These are phyloP conservation scores for Microctonus aethiopoides DNA, from an alignment of 2,888 invertebrate genomes.

Conservation along the genomic window DNA sequence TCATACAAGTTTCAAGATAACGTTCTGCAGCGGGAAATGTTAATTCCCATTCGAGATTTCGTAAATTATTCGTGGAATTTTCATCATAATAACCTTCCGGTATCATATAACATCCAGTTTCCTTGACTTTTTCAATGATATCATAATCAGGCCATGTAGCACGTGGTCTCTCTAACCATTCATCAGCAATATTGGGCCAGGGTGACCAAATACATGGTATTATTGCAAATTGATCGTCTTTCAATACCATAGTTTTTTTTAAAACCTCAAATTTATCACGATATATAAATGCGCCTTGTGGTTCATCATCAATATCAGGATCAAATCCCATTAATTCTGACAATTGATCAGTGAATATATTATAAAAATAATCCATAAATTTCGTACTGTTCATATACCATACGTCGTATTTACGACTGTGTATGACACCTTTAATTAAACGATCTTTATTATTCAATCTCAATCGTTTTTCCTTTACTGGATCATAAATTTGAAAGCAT, in stretches of 20 bases:
- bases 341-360: constrained; percentile 73
- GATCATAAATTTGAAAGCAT: constrained; percentile 59
- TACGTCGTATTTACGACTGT: constrained; percentile 53
- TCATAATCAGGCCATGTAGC: constrained; percentile 77
- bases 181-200: constrained; percentile 80
- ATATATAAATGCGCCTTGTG: constrained; percentile 76
- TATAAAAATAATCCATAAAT: constrained; percentile 78
- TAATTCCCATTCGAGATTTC: constrained; percentile 82
- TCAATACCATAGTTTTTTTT: constrained; percentile 52
- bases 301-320: constrained; percentile 47
- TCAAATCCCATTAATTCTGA: constrained; percentile 72
- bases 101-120: constrained; percentile 76
- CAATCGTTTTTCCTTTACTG: constrained; percentile 44
- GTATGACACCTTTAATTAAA: constrained; percentile 50
- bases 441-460: constrained; percentile 52
- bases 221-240: constrained; percentile 72
- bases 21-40: constrained; percentile 82
- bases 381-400: constrained; percentile 72
- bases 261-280: constrained; percentile 69
- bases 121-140: constrained; percentile 75
- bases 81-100: constrained; percentile 74
- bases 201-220: constrained; percentile 77
- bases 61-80: constrained; percentile 69
- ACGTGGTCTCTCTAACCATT: constrained; percentile 74
- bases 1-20: constrained; percentile 78